These are phyloP conservation scores for Tamandua tetradactyla DNA, from an alignment of 2,797 vertebrate species.

Conservation along the genomic window DNA sequence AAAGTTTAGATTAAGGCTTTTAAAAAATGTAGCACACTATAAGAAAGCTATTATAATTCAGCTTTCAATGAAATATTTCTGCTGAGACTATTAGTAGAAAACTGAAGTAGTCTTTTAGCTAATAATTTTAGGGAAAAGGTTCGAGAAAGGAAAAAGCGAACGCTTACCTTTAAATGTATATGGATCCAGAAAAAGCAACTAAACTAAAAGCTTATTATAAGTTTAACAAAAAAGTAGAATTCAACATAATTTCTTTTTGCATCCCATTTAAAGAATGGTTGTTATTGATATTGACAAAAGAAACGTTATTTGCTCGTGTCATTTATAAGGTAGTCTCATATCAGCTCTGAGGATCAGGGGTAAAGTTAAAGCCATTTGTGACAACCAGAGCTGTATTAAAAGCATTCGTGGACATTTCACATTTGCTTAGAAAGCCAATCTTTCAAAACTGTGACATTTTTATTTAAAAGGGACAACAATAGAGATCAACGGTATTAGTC, in stretches of 20 bases:
- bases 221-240: conserved; percentile 50
- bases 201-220: conserved; percentile 50
- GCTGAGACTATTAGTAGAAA: conserved; percentile 45
- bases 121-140: conserved; percentile 76
- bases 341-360: conserved; percentile 53
- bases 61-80: conserved; percentile 55
- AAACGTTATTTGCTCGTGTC: conserved; percentile 34
- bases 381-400: conserved; percentile 78
- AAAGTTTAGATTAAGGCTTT: conserved; percentile 71
- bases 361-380: conserved; percentile 48
- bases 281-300: conserved; percentile 55
- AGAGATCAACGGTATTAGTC: conserved; percentile 69
- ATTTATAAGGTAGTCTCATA: conserved; percentile 62
- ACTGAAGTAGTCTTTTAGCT: conserved; percentile 50
- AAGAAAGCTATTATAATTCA: conserved; percentile 70
- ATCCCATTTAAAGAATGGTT: conserved; percentile 24
- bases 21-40: conserved; percentile 68
- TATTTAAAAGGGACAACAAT: conserved; percentile 79
- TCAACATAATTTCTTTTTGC: conserved; percentile 43
- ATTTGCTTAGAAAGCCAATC: conserved; percentile 78
- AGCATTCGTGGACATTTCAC: conserved; percentile 75
- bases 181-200: conserved; percentile 34
- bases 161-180: conserved; percentile 61
- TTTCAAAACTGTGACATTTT: conserved; percentile 79
- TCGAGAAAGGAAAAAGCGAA: conserved; percentile 62